These are phyloP conservation scores for Dinomys branickii DNA, from an alignment of 2,113 vertebrate species.

Conservation along the genomic window DNA sequence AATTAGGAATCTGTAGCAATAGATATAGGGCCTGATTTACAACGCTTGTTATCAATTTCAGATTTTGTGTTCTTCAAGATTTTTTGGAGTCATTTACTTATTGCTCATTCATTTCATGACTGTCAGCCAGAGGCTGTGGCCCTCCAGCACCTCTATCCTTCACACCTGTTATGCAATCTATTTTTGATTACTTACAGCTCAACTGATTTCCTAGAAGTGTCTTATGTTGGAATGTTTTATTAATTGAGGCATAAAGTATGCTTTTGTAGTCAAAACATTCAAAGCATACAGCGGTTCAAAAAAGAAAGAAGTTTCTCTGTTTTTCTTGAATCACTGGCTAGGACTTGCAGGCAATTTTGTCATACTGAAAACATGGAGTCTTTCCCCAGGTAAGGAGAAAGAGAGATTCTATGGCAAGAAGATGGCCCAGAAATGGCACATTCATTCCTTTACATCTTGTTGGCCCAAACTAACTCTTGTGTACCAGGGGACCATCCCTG, in stretches of 20 bases:
- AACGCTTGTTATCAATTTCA: background rate
- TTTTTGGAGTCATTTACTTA: background rate
- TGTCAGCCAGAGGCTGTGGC: background rate
- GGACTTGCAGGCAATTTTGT: background rate
- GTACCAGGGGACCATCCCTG: background rate
- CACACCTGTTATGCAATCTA: background rate
- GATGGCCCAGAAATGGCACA: background rate
- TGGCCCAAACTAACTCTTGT: background rate
- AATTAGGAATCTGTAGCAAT: background rate
- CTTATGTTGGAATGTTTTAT: background rate
- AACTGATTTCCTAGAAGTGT: background rate
- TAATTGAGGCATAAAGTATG: background rate
- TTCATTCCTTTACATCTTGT: background rate
- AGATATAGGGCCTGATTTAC: background rate
- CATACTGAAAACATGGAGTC: background rate
- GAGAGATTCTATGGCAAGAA: background rate
- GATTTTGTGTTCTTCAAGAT: background rate
- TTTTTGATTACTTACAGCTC: background rate
- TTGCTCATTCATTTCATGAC: background rate
- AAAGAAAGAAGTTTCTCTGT: background rate
- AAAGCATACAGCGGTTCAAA: background rate
- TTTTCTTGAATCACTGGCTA: background rate
- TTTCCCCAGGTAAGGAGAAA: background rate
- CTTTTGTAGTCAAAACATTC: background rate
- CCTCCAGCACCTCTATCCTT: background rate